Evolutionary conservation across 2,113 vertebrate species (phyloP).

Genomic region (Aptenodytes patagonicus): DNA sequence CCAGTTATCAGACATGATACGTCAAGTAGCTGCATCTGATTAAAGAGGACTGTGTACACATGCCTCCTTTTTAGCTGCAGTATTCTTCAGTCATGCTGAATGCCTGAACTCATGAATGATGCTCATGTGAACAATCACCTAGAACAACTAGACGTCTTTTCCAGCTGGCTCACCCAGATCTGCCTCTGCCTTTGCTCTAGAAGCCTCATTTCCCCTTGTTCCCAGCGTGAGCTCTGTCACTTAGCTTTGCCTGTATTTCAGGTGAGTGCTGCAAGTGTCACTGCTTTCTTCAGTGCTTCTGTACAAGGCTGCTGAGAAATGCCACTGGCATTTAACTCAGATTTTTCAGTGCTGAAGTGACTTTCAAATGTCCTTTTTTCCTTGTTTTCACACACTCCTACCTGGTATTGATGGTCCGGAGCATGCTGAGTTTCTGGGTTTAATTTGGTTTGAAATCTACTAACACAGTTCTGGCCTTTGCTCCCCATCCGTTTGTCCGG

Average conservation of each 20-base stretch:
- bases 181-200: background rate
- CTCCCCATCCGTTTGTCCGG: fast-evolving
- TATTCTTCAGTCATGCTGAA: background rate
- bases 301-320: background rate
- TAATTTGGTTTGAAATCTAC: background rate
- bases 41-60: background rate
- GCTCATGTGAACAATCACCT: background rate
- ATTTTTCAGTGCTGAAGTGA: background rate
- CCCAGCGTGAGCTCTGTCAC: background rate
- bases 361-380: background rate
- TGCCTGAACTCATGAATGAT: background rate
- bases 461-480: background rate
- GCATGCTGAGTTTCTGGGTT: background rate
- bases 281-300: background rate
- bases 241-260: background rate
- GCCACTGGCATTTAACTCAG: background rate
- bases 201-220: background rate
- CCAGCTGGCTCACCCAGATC: background rate
- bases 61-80: background rate
- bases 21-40: background rate
- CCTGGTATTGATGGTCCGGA: background rate
- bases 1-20: background rate
- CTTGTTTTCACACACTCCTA: background rate
- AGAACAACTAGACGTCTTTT: background rate
- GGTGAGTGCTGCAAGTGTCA: background rate